These are phyloP conservation scores for Brachyistius frenatus DNA, from an alignment of 2,113 vertebrate genomes.

Conservation along the genomic window DNA sequence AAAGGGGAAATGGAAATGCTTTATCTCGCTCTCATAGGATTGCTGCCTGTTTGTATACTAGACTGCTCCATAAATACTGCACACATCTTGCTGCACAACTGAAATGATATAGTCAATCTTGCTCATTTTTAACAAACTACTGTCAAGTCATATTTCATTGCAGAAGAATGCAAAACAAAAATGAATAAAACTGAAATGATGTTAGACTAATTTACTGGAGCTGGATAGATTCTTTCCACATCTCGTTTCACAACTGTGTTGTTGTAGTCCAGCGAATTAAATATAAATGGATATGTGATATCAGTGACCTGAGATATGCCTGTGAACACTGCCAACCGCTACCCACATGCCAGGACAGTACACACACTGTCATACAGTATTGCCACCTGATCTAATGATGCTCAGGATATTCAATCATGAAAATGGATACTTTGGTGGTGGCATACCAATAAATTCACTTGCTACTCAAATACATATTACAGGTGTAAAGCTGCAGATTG, in stretches of 20 bases:
- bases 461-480: not conserved
- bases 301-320: conserved; percentile 68
- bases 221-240: not conserved
- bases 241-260: conserved; percentile 57
- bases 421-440: conserved; percentile 6
- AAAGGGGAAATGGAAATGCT: conserved; percentile 61
- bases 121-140: not conserved
- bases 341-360: conserved; percentile 51
- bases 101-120: conserved; percentile 38
- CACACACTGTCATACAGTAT: not conserved
- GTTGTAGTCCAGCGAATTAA: conserved; percentile 73
- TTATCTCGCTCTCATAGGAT: conserved; percentile 61
- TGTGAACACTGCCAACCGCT: conserved; percentile 39
- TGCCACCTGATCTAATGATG: conserved; percentile 19
- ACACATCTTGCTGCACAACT: conserved; percentile 23
- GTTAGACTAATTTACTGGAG: not conserved
- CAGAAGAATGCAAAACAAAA: not conserved
- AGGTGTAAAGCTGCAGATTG: conserved; percentile 4
- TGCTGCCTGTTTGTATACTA: conserved; percentile 60
- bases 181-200: not conserved
- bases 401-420: conserved; percentile 19
- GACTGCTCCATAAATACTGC: conserved; percentile 67
- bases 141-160: not conserved
- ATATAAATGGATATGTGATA: conserved; percentile 83
- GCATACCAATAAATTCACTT: conserved; percentile 5